A percentile compares a stretch with the other conserved stretches of the same genome.
Conservation (phyloP, 2,113 vertebrate species). For the Tragelaphus strepsiceros region DNA sequence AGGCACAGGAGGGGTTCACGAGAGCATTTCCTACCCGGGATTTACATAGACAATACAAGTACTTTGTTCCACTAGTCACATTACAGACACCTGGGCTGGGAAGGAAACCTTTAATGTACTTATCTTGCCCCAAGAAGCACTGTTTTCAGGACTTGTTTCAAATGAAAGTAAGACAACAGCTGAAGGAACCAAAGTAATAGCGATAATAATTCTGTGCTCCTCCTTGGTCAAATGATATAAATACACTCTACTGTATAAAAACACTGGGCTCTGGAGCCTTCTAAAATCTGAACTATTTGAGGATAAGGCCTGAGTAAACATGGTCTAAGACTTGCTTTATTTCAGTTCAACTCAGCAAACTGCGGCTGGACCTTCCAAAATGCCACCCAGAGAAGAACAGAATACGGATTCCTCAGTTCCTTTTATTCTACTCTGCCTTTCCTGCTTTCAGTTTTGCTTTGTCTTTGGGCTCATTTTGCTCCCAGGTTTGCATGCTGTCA, state of each 20-base stretch:
- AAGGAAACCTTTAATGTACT: not conserved
- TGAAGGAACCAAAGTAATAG: not conserved
- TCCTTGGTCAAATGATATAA: constrained; percentile 5
- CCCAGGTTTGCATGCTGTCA: not conserved
- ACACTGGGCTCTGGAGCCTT: constrained; percentile 9
- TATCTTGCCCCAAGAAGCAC: too few relatives aligned
- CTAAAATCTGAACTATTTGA: constrained; percentile 35
- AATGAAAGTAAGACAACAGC: not conserved
- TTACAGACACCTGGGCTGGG: not conserved
- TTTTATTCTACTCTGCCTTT: not conserved
- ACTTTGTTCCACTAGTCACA: not conserved
- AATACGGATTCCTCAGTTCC: not conserved
- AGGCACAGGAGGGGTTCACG: not conserved
- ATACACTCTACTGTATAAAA: constrained; percentile 6
- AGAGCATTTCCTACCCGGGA: too few relatives aligned
- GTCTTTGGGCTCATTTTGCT: not conserved
- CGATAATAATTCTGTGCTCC: not conserved
- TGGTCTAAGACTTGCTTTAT: not conserved
- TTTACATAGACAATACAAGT: accelerated
- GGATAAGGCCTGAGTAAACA: constrained; percentile 15
- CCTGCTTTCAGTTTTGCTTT: not conserved
- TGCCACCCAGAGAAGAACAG: not conserved
- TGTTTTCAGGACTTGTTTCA: not conserved
- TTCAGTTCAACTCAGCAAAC: not conserved
- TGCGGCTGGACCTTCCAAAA: not conserved